Percentiles rank a stretch among this genome's conserved stretches.
These are phyloP conservation scores for Stercorarius parasiticus DNA, from an alignment of 2,113 vertebrate species.

Conservation along the genomic window DNA sequence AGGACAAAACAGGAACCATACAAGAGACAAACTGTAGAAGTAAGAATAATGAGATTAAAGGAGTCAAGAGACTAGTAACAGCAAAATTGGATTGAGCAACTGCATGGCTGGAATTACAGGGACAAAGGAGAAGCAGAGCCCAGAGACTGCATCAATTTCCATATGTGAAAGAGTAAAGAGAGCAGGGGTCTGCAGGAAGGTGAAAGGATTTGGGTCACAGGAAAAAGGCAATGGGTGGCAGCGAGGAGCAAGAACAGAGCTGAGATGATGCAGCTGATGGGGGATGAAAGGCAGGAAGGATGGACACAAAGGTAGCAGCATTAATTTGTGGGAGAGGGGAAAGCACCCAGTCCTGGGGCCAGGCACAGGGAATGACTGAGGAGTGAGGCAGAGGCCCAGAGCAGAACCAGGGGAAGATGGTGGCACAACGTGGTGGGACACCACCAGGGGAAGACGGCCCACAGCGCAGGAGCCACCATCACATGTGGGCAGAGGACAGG, in stretches of 20 bases:
- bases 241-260: not conserved
- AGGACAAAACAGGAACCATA: not conserved
- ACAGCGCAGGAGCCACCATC: accelerated
- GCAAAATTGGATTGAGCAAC: not conserved
- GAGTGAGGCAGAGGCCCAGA: not conserved
- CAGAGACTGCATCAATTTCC: not conserved
- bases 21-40: not conserved
- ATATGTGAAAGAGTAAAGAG: too few relatives aligned
- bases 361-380: not conserved
- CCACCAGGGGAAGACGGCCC: not conserved
- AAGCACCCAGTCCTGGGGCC: not conserved
- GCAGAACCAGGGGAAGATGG: not conserved
- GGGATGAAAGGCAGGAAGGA: too few relatives aligned
- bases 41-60: not conserved
- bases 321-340: not conserved
- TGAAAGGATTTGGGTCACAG: not conserved
- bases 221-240: not conserved
- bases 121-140: not conserved
- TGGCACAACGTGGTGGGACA: not conserved
- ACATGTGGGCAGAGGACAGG: not conserved
- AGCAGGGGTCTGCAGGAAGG: not conserved
- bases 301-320: not conserved
- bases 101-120: accelerated
- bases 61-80: not conserved
- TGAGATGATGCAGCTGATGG: too few relatives aligned